phyloP scores from a whole-genome alignment of 2,888 invertebrate species.

The Rhamnusium bicolor region DNA sequence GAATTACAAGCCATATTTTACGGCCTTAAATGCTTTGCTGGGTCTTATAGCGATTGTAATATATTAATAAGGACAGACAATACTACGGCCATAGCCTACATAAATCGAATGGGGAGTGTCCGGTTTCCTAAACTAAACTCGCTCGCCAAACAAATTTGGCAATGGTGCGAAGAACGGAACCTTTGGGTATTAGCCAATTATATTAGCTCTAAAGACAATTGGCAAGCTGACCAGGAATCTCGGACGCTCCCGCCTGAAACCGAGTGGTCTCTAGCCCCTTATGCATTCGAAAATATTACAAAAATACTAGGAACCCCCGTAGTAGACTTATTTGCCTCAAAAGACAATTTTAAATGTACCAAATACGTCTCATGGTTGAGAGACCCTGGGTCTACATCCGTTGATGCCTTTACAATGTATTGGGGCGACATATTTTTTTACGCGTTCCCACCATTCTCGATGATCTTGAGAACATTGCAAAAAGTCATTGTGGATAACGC shows the following conservation, averaged over 20 bases:
- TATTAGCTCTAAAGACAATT: not conserved
- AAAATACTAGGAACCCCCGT: not conserved
- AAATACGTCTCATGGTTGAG: not conserved
- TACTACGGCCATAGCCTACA: not conserved
- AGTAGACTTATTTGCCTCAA: not conserved
- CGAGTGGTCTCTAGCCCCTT: not conserved
- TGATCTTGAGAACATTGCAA: not conserved
- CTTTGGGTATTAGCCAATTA: not conserved
- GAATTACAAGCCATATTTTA: not conserved
- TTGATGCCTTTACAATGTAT: not conserved
- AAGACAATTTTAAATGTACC: not conserved
- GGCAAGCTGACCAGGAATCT: not conserved
- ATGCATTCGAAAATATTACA: not conserved
- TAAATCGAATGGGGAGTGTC: constrained; percentile 3
- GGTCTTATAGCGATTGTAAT: not conserved
- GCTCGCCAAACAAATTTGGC: not conserved
- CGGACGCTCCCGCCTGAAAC: not conserved
- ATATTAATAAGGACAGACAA: not conserved
- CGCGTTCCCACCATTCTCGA: not conserved
- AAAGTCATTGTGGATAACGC: not conserved
- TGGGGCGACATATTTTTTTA: not conserved
- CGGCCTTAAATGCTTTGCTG: not conserved
- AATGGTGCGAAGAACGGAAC: constrained; percentile 3
- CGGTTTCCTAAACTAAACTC: not conserved
- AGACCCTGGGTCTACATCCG: not conserved